Conservation (phyloP, 2,797 vertebrate species). For the Graptemys geographica region DNA sequence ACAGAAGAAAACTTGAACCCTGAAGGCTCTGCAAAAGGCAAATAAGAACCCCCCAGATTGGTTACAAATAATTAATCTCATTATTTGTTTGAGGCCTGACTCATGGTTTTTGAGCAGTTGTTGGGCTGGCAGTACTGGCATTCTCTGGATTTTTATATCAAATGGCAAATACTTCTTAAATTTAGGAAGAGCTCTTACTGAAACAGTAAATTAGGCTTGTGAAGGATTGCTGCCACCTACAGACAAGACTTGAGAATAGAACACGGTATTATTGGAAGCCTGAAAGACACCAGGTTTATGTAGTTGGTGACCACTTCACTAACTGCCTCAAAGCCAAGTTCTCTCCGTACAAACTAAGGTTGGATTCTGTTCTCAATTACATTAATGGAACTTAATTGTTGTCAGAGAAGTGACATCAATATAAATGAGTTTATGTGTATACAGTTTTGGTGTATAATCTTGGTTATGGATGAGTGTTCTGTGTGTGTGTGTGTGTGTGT, state of each 20-base stretch:
- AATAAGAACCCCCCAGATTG: not conserved
- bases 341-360: not conserved
- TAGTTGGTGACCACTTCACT: not conserved
- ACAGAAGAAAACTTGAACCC: not conserved
- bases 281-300: not conserved
- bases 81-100: not conserved
- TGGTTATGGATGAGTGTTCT: not conserved
- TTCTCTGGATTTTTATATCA: not conserved
- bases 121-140: not conserved
- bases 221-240: constrained; percentile 16
- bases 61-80: not conserved
- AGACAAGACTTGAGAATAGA: not conserved
- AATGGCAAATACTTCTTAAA: not conserved
- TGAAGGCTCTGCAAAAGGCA: not conserved
- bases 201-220: not conserved
- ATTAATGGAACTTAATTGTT: not conserved
- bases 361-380: not conserved
- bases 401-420: not conserved
- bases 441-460: not conserved
- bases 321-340: not conserved
- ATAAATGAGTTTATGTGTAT: no score
- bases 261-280: not conserved
- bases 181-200: not conserved
- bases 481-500: not conserved
- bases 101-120: not conserved